Evolutionary conservation across 2,888 invertebrate species (phyloP).

Genomic region (Xylota sylvarum): DNA sequence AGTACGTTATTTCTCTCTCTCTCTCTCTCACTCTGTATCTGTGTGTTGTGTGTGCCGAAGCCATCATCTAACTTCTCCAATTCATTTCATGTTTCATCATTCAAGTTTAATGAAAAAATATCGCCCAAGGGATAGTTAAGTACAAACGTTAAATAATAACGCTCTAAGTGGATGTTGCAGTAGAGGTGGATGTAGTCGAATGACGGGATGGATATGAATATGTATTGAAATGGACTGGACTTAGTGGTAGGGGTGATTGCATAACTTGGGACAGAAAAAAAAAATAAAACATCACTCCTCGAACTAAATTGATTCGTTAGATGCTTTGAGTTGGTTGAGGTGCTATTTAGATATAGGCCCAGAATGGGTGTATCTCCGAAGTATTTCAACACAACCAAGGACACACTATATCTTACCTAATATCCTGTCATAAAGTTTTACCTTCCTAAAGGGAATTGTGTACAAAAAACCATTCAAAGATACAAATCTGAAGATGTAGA

Average conservation of each 20-base stretch:
- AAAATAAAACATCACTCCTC: not conserved
- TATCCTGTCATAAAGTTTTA: too few relatives aligned
- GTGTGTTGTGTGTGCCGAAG: slow-evolving; percentile 10
- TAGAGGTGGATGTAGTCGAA: not conserved
- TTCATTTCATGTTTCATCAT: slow-evolving; percentile 77
- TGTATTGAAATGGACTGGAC: not conserved
- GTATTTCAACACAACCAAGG: too few relatives aligned
- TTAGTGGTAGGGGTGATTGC: not conserved
- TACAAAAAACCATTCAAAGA: too few relatives aligned
- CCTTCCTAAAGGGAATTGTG: too few relatives aligned
- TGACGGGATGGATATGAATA: not conserved
- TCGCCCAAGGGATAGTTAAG: slow-evolving; percentile 68
- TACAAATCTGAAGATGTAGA: too few relatives aligned
- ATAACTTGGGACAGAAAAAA: not conserved
- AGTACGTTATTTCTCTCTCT: slow-evolving; percentile 6
- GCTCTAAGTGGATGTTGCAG: slow-evolving; percentile 56
- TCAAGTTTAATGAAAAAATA: slow-evolving; percentile 76
- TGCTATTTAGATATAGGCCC: too few relatives aligned
- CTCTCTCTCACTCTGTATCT: not conserved
- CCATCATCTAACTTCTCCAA: slow-evolving; percentile 69
- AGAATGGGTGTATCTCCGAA: too few relatives aligned
- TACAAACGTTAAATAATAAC: slow-evolving; percentile 62
- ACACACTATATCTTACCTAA: too few relatives aligned
- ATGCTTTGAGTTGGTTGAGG: not conserved
- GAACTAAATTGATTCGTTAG: not conserved